These are phyloP conservation scores for Lordiphosa fenestrarum DNA, from an alignment of 2,888 invertebrate species.

Conservation along the genomic window DNA sequence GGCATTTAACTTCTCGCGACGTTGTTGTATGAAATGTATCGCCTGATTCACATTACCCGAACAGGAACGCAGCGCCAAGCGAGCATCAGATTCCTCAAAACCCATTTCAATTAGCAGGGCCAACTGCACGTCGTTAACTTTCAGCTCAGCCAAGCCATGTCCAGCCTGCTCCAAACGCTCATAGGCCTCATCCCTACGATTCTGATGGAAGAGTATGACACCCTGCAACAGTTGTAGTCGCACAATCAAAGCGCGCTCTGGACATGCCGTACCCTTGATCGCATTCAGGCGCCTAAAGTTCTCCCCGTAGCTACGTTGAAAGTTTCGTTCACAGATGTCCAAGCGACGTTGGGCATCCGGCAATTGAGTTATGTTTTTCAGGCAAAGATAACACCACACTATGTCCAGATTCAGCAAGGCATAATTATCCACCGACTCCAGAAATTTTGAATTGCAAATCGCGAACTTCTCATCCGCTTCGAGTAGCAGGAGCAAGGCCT, in stretches of 20 bases:
- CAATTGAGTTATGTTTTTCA: slow-evolving; percentile 85
- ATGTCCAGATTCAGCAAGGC: slow-evolving; percentile 91
- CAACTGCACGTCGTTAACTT: slow-evolving; percentile 82
- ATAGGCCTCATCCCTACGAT: slow-evolving; percentile 84
- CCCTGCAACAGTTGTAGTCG: slow-evolving; percentile 90
- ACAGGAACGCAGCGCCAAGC: slow-evolving; percentile 84
- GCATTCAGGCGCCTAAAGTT: slow-evolving; percentile 84
- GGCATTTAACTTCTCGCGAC: slow-evolving; percentile 81
- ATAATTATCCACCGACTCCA: slow-evolving; percentile 90
- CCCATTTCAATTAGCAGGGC: slow-evolving; percentile 83
- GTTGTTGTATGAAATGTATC: slow-evolving; percentile 84
- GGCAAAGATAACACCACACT: slow-evolving; percentile 92
- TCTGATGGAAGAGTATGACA: slow-evolving; percentile 89
- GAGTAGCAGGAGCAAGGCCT: slow-evolving; percentile 87
- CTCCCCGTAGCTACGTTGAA: slow-evolving; percentile 84
- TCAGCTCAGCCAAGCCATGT: slow-evolving; percentile 83
- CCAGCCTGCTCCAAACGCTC: slow-evolving; percentile 84
- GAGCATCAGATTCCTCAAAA: slow-evolving; percentile 85
- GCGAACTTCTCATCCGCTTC: slow-evolving; percentile 89
- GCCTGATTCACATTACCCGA: slow-evolving; percentile 83
- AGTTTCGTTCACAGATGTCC: slow-evolving; percentile 85
- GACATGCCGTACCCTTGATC: slow-evolving; percentile 82
- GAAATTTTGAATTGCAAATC: slow-evolving; percentile 78
- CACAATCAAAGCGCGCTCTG: slow-evolving; percentile 88
- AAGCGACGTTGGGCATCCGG: slow-evolving; percentile 88